These are phyloP conservation scores for Ursus arctos DNA, from an alignment of 2,113 vertebrate genomes.

Conservation along the genomic window DNA sequence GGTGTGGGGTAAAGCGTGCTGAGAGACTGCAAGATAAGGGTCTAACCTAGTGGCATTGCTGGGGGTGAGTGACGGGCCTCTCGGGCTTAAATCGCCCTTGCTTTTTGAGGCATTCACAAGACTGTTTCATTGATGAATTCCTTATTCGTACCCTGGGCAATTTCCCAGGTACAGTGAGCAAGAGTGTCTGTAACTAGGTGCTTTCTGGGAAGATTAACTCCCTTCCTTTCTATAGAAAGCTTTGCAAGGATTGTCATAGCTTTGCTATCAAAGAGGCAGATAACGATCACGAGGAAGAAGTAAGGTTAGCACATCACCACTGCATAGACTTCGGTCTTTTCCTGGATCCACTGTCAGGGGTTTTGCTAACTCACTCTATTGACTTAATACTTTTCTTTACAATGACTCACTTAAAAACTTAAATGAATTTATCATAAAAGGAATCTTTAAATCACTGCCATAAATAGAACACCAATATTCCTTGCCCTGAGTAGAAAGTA, in stretches of 20 bases:
- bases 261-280: neutral
- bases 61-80: rapidly evolving
- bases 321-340: neutral
- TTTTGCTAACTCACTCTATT: constrained; percentile 6
- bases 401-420: constrained; percentile 46
- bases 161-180: neutral
- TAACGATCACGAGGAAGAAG: rapidly evolving
- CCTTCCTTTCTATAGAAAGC: neutral
- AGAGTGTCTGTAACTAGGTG: neutral
- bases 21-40: rapidly evolving
- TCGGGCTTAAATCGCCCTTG: neutral
- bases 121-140: neutral
- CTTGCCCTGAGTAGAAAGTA: constrained; percentile 57
- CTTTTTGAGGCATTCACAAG: neutral
- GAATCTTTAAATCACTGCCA: constrained; percentile 48
- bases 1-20: rapidly evolving
- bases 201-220: neutral
- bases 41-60: neutral
- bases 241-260: neutral
- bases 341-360: neutral
- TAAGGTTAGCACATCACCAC: rapidly evolving
- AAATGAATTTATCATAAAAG: constrained; percentile 62
- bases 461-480: constrained; percentile 61
- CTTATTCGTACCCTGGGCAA: neutral
- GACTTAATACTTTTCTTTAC: constrained; percentile 56